Evolutionary conservation across 2,113 vertebrate species (phyloP), one percentile per base, ranked within the genome.

Genomic region (Caranx ignobilis): DNA sequence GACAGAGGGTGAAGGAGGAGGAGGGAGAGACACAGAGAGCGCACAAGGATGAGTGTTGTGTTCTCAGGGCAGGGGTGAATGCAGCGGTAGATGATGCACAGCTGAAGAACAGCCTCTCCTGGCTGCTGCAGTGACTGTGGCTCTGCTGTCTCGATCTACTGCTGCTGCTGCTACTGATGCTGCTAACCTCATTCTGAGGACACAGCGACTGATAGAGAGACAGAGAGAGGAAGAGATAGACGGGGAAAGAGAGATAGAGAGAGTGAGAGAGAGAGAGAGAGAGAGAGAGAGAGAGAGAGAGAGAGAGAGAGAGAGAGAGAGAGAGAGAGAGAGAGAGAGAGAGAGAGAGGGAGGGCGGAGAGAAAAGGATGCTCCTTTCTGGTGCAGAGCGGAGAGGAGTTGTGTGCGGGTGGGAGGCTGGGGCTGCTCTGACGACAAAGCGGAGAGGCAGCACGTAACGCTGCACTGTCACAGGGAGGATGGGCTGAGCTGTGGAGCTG

Each of bases 181-280:
- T 72, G 86, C 91, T 89, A 93, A 91, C 91, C 93, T 94, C 90
- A 92, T 90, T 87, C 77, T 92, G 91, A 89, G 87, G 81, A 91
- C 87, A 91, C 57, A 2, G 65, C 66, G 37, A 83, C 79, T 79
- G 90, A 34, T 61, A 8, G 54, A 32, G 70, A 64, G 70, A 35
- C 61, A 47, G 64, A 59, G 73, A 65, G 67, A 71, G 73, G 59
- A 59, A 71, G 74, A 52, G 35, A 59, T 70, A 65, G 67, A 71
- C 69, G 59, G 64, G 67, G 74, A 52, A 26, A 75, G 72, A 72
- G 79, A 77, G 72, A 50, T 56, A 37, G 62, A 72, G 62, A 34
- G 65, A 11, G 47, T 19, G 70, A 60, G 66, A 35, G 61, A 52
- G 64, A 63, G 73, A 64, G 67, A 71, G 73, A 67, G 63, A 75